Evolutionary conservation across 2,113 vertebrate species (phyloP).

Genomic region (Castor canadensis): DNA sequence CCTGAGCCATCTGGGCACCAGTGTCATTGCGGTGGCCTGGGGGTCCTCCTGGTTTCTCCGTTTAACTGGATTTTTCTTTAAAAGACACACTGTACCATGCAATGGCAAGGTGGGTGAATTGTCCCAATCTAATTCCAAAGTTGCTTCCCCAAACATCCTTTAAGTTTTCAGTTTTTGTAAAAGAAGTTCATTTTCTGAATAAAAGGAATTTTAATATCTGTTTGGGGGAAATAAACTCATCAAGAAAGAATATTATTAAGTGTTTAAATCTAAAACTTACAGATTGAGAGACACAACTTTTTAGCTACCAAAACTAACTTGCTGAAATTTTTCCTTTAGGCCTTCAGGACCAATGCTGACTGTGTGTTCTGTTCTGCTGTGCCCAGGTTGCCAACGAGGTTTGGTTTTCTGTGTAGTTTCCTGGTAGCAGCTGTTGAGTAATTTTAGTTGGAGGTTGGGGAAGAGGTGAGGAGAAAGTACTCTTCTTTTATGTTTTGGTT

Average conservation of each 20-base stretch:
- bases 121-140: background rate
- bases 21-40: too few relatives aligned
- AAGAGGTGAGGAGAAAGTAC: background rate
- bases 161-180: conserved; percentile 48
- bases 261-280: conserved; percentile 59
- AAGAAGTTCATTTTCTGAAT: conserved; percentile 46
- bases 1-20: too few relatives aligned
- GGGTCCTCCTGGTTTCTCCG: background rate
- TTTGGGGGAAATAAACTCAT: conserved; percentile 27
- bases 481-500: conserved; percentile 54
- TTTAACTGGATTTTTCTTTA: background rate
- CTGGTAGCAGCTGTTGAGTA: conserved; percentile 34
- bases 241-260: conserved; percentile 1
- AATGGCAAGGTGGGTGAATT: conserved; percentile 50
- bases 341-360: conserved; percentile 6
- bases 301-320: conserved; percentile 34
- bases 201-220: conserved; percentile 46
- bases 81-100: conserved; percentile 32
- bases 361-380: background rate
- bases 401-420: conserved; percentile 56
- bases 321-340: conserved; percentile 54
- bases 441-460: background rate
- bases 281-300: conserved; percentile 52
- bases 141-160: conserved; percentile 26
- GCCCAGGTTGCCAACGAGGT: background rate